phyloP scores from a whole-genome alignment of 2,888 invertebrate genomes.

The Helobdella robusta region DNA sequence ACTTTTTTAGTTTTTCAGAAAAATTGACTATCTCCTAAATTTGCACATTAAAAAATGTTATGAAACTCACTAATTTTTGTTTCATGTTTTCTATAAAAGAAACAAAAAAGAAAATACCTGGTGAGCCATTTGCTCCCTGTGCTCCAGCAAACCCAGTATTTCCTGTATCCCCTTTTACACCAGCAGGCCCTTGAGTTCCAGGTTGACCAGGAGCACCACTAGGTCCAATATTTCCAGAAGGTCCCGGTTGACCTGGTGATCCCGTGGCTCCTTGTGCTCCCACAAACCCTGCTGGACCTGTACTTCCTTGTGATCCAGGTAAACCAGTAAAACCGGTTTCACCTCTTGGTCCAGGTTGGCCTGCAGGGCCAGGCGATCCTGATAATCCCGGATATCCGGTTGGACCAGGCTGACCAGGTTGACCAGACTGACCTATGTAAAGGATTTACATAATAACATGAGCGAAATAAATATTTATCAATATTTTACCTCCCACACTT shows the following conservation, averaged over 20 bases:
- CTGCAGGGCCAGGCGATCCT: constrained; percentile 22
- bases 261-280: constrained; percentile 50
- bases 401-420: not conserved
- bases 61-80: not conserved
- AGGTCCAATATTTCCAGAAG: constrained; percentile 22
- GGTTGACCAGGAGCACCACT: constrained; percentile 22
- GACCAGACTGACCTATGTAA: too few relatives aligned
- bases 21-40: too few relatives aligned
- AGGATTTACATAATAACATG: too few relatives aligned
- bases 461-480: too few relatives aligned
- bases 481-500: too few relatives aligned
- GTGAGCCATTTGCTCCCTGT: constrained; percentile 29
- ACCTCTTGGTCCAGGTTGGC: constrained; percentile 25
- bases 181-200: constrained; percentile 20
- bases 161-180: constrained; percentile 25
- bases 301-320: constrained; percentile 28
- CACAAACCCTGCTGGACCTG: constrained; percentile 24
- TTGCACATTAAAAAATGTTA: too few relatives aligned
- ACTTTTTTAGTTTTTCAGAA: constrained; percentile 20
- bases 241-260: constrained; percentile 26
- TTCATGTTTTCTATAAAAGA: not conserved
- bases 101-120: constrained; percentile 27
- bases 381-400: not conserved
- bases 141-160: constrained; percentile 27
- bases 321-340: constrained; percentile 18